Percentiles rank a stretch among this genome's conserved stretches.
Evolutionary conservation across 2,888 invertebrate genomes (phyloP).

Genomic region (Copidosoma aretas): DNA sequence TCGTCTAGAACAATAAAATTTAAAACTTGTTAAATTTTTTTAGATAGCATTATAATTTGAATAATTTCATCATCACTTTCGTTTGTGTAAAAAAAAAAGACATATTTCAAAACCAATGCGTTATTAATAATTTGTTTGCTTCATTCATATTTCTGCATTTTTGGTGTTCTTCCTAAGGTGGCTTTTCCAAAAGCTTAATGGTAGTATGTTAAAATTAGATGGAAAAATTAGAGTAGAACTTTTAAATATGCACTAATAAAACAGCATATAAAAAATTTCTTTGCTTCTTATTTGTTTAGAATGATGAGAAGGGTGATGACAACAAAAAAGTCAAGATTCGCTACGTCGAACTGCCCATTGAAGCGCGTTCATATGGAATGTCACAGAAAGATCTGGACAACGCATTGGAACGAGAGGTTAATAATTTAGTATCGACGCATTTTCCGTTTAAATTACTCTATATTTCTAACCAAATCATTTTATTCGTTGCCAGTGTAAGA

Average conservation of each 20-base stretch:
- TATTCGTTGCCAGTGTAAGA: slow-evolving; percentile 68
- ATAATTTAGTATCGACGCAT: background rate
- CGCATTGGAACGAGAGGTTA: slow-evolving; percentile 81
- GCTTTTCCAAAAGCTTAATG: too few relatives aligned
- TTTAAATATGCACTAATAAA: slow-evolving; percentile 3
- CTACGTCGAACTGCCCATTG: slow-evolving; percentile 84
- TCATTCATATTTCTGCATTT: too few relatives aligned
- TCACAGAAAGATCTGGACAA: slow-evolving; percentile 75
- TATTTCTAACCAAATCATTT: background rate
- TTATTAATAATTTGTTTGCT: background rate
- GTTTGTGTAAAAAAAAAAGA: slow-evolving; percentile 3
- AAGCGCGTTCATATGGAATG: slow-evolving; percentile 76
- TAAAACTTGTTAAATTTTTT: slow-evolving; percentile 12
- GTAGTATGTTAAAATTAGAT: too few relatives aligned
- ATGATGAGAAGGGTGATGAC: slow-evolving; percentile 66
- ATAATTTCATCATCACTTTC: slow-evolving; percentile 17
- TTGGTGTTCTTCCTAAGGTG: too few relatives aligned
- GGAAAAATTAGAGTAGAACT: too few relatives aligned
- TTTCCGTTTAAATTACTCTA: background rate
- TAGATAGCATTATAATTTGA: slow-evolving; percentile 40
- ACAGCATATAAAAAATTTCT: background rate
- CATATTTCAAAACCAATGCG: slow-evolving; percentile 7
- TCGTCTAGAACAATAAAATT: slow-evolving; percentile 6
- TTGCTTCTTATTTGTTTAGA: slow-evolving; percentile 47
- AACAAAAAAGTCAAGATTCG: slow-evolving; percentile 79